These are phyloP conservation scores for Plotosus lineatus DNA, from an alignment of 2,113 vertebrate genomes.

Conservation along the genomic window DNA sequence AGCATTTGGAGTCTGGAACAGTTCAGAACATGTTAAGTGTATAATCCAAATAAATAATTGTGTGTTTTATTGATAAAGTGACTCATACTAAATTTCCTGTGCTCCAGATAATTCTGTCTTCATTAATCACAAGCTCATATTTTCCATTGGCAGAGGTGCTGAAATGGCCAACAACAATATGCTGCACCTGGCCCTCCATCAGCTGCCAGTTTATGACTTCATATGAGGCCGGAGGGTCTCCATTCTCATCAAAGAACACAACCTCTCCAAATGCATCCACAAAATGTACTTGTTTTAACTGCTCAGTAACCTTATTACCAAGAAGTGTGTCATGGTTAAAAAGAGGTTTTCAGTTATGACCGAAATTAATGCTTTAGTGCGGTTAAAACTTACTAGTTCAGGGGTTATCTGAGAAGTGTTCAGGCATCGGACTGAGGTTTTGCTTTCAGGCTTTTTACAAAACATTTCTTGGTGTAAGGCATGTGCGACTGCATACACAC, in stretches of 20 bases:
- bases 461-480: constrained; percentile 68
- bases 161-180: constrained; percentile 71
- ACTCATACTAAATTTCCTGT: constrained; percentile 65
- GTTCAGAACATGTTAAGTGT: constrained; percentile 59
- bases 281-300: constrained; percentile 64
- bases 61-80: constrained; percentile 30
- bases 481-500: constrained; percentile 74
- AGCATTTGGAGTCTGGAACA: constrained; percentile 45
- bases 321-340: neutral
- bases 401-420: constrained; percentile 66
- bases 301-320: constrained; percentile 56
- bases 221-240: constrained; percentile 71
- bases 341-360: neutral
- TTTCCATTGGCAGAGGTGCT: constrained; percentile 47
- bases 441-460: constrained; percentile 55
- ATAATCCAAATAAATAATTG: constrained; percentile 37
- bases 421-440: constrained; percentile 54
- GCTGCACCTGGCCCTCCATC: constrained; percentile 66
- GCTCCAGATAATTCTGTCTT: constrained; percentile 67
- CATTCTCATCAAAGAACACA: constrained; percentile 71
- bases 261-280: constrained; percentile 65
- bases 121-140: constrained; percentile 63
- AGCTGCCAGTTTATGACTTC: constrained; percentile 79
- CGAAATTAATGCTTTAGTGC: neutral
- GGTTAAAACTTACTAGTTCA: constrained; percentile 58